phyloP scores from a whole-genome alignment of 2,888 invertebrate species.

The Philaethria dido region DNA sequence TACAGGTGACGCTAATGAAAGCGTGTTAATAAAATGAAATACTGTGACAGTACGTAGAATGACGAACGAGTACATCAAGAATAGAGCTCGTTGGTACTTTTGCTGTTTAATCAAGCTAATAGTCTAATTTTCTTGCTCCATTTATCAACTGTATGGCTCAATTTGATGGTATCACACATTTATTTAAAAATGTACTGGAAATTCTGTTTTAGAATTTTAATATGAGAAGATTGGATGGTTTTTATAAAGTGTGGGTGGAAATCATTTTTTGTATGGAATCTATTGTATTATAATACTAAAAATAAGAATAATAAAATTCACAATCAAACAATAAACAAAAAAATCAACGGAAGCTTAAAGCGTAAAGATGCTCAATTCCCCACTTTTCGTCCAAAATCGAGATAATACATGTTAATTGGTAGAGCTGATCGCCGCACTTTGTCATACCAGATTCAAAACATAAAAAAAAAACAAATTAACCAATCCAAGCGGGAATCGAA shows the following conservation, averaged over 20 bases:
- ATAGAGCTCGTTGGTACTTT: not conserved
- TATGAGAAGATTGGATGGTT: too few species aligned
- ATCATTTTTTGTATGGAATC: not conserved
- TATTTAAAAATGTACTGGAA: not conserved
- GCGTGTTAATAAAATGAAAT: not conserved
- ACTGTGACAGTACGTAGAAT: not conserved
- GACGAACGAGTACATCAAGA: not conserved
- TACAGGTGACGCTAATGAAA: not conserved
- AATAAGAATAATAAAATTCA: too few species aligned
- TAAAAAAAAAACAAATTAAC: too few species aligned
- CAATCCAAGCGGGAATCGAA: too few species aligned
- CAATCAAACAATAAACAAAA: too few species aligned
- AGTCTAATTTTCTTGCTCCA: conserved; percentile 15
- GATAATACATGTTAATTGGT: too few species aligned
- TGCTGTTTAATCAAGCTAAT: conserved; percentile 14
- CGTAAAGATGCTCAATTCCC: too few species aligned
- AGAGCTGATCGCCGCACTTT: too few species aligned
- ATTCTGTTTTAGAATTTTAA: not conserved
- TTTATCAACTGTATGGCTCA: conserved; percentile 3
- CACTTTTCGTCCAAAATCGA: too few species aligned
- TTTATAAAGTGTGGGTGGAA: not conserved
- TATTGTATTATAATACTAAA: too few species aligned
- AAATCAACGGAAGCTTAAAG: too few species aligned
- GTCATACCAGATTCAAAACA: too few species aligned
- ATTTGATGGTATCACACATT: not conserved